These are phyloP conservation scores for Vireo altiloquus DNA, from an alignment of 2,113 vertebrate species.

Conservation along the genomic window DNA sequence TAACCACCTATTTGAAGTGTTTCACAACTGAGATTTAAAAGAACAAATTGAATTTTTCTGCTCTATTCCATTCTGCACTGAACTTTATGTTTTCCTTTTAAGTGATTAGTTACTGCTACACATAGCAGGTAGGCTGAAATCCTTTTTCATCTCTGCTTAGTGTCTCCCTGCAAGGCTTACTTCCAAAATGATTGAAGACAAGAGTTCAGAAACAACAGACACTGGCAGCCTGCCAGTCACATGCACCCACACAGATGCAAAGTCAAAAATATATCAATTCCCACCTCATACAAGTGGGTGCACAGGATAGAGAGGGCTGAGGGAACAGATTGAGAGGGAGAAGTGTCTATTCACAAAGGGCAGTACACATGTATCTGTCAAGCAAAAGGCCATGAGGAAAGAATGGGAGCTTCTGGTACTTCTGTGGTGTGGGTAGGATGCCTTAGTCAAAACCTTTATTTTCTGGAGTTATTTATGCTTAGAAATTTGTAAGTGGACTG, in stretches of 20 bases:
- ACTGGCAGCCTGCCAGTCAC: slow-evolving; percentile 55
- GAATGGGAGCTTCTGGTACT: background rate
- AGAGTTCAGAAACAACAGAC: slow-evolving; percentile 47
- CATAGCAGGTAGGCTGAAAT: slow-evolving; percentile 56
- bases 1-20: background rate
- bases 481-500: background rate
- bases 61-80: background rate
- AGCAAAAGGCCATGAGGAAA: background rate
- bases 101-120: slow-evolving; percentile 45
- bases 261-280: slow-evolving; percentile 64
- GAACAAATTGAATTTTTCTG: slow-evolving; percentile 6
- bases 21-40: slow-evolving; percentile 19
- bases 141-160: slow-evolving; percentile 46
- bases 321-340: slow-evolving; percentile 47
- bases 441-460: background rate
- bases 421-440: background rate
- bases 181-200: slow-evolving; percentile 60
- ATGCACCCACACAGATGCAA: slow-evolving; percentile 58
- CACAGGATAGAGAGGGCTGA: slow-evolving; percentile 25
- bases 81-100: background rate
- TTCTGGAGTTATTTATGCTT: background rate
- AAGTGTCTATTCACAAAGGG: slow-evolving; percentile 36
- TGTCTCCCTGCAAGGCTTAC: slow-evolving; percentile 18
- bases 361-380: slow-evolving; percentile 46
- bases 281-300: slow-evolving; percentile 42